Evolutionary conservation across 2,797 vertebrate genomes (phyloP), one percentile per base, ranked within the genome.

Genomic region (Cyclopterus lumpus): DNA sequence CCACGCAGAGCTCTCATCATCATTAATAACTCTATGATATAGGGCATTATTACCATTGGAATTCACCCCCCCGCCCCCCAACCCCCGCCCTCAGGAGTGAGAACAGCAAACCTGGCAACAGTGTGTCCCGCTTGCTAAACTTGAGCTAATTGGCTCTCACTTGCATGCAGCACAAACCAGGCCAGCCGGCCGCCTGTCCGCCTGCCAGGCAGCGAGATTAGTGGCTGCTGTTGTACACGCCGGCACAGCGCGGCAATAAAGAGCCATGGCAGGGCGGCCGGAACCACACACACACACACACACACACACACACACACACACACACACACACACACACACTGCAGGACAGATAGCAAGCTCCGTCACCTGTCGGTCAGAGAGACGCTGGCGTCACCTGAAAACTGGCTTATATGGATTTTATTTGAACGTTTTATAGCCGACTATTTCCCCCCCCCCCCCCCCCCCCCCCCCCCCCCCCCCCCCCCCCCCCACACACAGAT

Each of bases 201-300:
- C 84, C 86, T 84, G 91, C 84, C 91, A 86, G 86, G 86, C 81
- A 59, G 85, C 73, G 70, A 91, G 88, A 91, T 91, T 89, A 89
- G 90, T 85, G 89, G 85, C 84, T 90, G 89, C 86, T 86, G 82
- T 87, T 84, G 84, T 83, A 79, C 90, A 85, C 70, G 79, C 67
- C 72, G 55, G 66, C 71, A 42, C 75, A 75, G 65, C 62, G 65
- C 53, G 60, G 80, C 89, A 86, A 90, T 91, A 90, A 91, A 89
- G 86, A 86, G 76, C 83, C 79, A 79, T 79, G 86, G 78, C 61
- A 71, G 86, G 77, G 63, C 48, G 67, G 71, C 77, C 15, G 66
- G 75, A 86, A 80, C 77, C 83, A 82, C 87, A 67, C 82, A 77
- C 82, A 60, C 58, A 68, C 67, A 34, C 57, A 49, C 62, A 11